Base-by-base conservation (phyloP, 2,888 invertebrate species). In the Rhorus exstirpatorius region DNA sequence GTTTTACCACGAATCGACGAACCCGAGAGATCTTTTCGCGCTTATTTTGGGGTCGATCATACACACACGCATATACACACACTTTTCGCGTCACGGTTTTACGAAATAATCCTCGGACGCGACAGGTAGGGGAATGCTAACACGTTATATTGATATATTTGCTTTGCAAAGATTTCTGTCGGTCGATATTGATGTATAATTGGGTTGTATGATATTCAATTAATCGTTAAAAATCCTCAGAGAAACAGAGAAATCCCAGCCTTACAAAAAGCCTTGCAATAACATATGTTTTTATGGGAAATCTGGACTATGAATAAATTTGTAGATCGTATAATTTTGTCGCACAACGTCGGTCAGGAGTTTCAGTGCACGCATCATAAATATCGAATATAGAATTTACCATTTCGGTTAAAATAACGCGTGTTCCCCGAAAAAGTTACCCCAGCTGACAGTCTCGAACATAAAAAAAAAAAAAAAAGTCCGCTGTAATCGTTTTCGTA, bases 351-450 rank as follows among this genome's bases (percentile, higher is more conserved):
- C 58, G 35, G 63, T 51, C 61, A 17, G 19, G 26, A 35, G 6
- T 46, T 67, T 49, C 53, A 81, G 70, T 79, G 61, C 65, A 63
- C 83, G 83, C 84, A 84, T 63, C 74, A 24, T 85, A 84, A 86
- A 86, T 86, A 87, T 85, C 83, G 83, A 82, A 77, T 85, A 84
- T 86, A 84, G 81, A 77, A 60, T 84, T 78, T 6, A 26, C 8
- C 76, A 24, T 67, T 38, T 67, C 60, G 17, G 41, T 53, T 46
- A 12, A 10, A 60, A 76, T 58, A 74, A 79, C 76, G 58, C 82
- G 72, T 79, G 82, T 84, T 81, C 76, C 31, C 31, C 77, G 72
- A 81, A 84, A 79, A 76, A 79, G 38, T 63, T 31, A 24, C 12
- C 17, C 44, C 21, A 21, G 12, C 53, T 8, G 10, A n/a, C 19